Evolutionary conservation across 1,140 invertebrate genomes (phyloP), one percentile per base, ranked within the genome.

Genomic region (Asobara japonica): DNA sequence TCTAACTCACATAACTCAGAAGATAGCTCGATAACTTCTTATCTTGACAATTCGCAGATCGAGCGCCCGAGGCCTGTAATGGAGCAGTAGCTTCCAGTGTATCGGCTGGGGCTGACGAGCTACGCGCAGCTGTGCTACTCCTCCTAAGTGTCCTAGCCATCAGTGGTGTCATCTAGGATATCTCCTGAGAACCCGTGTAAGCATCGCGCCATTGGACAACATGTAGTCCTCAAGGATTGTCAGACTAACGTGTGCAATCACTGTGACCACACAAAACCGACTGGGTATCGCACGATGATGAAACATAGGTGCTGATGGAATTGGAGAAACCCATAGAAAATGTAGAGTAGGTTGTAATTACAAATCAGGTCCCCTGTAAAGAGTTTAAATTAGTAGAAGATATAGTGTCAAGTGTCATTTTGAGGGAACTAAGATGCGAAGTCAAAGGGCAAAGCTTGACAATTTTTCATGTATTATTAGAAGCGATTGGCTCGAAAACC

Each of bases 31-130:
- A 65, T 25, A 86, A 85, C 70, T 60, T 22, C 0, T 25, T 27
- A 29, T n/a, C n/a, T n/a, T n/a, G n/a, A 13, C 18, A 62, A 1
- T 30, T 3, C 13, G 11, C 88, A 91, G 90, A 90, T 79, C 83
- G 85, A 67, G 78, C 89, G 71, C 86, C 89, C 29, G 89, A 90
- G 36, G 86, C 88, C 2, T 91, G 90, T 72, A 89, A 90, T 73
- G 88, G 89, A 10, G 89, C 89, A 16, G 88, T 91, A 18, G 89
- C 89, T 2, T 75, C 90, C 78, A 75, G 89, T 84, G 73, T 90
- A 83, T 90, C 86, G 77, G 89, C 83, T 68, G 88, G 68, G 76
- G 88, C 68, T 74, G 83, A 69, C 83, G 82, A 29, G 81, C 79
- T 72, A 77, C 88, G 68, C 82, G 62, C 71, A n/a, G 45, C 68